phyloP scores from a whole-genome alignment of 2,797 vertebrate genomes.

The Poecilia gillii region DNA sequence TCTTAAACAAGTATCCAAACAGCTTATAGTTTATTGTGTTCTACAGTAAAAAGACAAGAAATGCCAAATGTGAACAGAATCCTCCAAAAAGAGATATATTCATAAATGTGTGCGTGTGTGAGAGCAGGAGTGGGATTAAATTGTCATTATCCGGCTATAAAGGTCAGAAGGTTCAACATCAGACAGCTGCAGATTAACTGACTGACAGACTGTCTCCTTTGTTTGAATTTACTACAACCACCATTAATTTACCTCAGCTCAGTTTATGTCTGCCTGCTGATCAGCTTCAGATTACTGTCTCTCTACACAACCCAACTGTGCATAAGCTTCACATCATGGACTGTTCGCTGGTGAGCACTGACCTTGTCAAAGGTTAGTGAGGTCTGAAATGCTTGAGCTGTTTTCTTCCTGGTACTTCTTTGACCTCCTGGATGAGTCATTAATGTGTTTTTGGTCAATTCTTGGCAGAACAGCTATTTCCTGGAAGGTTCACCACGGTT shows the following conservation, averaged over 20 bases:
- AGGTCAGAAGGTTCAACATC: slow-evolving; percentile 39
- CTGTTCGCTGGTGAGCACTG: background rate
- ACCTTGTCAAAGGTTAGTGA: background rate
- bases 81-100: background rate
- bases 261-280: background rate
- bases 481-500: background rate
- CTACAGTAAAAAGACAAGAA: background rate
- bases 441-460: background rate
- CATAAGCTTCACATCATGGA: background rate
- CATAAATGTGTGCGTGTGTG: slow-evolving; percentile 17
- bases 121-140: slow-evolving; percentile 26
- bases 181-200: slow-evolving; percentile 56
- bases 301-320: background rate
- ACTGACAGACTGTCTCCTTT: slow-evolving; percentile 20
- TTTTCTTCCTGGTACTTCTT: background rate
- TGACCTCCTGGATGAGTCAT: background rate
- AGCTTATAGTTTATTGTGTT: too few relatives aligned
- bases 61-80: background rate
- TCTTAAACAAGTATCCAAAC: background rate
- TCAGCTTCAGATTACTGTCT: background rate
- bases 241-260: background rate
- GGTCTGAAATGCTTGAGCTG: background rate
- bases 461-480: background rate
- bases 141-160: slow-evolving; percentile 46
- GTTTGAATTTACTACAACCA: slow-evolving; percentile 5